Base-by-base conservation (phyloP, 1,140 invertebrate species). In the Pseudachorutes palmiensis region DNA sequence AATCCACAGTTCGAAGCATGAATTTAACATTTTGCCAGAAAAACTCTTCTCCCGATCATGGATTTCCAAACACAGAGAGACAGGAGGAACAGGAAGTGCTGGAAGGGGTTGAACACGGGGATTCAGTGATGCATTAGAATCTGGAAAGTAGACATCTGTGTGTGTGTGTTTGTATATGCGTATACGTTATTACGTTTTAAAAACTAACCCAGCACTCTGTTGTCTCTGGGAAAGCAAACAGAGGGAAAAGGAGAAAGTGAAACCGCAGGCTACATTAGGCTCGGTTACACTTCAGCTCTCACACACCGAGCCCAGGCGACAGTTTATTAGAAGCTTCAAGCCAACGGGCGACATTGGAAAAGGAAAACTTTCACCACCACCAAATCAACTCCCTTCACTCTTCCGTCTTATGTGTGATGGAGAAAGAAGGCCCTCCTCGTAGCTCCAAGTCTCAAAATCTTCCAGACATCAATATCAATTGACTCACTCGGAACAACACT, bases 151-250 rank as follows among this genome's bases (percentile, higher is more conserved):
- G 36, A 41, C 19, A 41, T 41, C 36, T 41, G 5, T 41, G 5
- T 41, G 5, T 41, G 5, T 19, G 5, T n/a, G n/a, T n/a, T 45
- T 45, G 9, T 45, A 45, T 9, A 45, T 12, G 19, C 9, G 9
- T 45, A 45, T 9, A 45, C 9, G 36, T 12, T 45, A 45, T 19
- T 45, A 19, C 9, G 9, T 9, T 9, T 12, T 19, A 45, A 9
- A 19, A 45, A 45, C 9, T 45, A 45, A 45, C 19, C 9, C 9
- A 45, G 36, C 12, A 55, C 24, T 55, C 24, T 26, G 24, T 55
- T 55, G 9, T 55, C 51, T 55, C 51, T 5, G 24, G 51, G 5
- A 55, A 55, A 55, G 14, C 24, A 55, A 55, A 55, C 51, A 55
- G 24, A 5, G 24, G 51, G 14, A 45, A 45, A 3, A 55, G 24